Evolutionary conservation across 1,140 invertebrate genomes (phyloP).

Genomic region (Coptotermes formosanus): DNA sequence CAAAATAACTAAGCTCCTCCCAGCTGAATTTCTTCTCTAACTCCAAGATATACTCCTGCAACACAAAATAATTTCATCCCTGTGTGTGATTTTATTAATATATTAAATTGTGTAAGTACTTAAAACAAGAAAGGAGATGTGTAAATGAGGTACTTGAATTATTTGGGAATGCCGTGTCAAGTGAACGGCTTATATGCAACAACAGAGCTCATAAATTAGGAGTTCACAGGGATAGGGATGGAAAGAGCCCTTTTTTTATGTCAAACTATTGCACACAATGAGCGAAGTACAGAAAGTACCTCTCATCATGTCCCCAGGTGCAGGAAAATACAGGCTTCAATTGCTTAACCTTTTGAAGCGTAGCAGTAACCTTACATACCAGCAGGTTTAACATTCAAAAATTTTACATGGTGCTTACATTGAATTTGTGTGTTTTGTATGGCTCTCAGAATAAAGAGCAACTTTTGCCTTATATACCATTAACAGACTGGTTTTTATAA

Average conservation of each 20-base stretch:
- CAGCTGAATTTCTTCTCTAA: conserved; percentile 52
- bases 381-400: no score
- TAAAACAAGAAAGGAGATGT: not conserved
- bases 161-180: not conserved
- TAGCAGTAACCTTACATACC: no score
- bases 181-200: not conserved
- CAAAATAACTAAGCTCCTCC: conserved; percentile 69
- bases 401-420: no score
- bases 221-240: not conserved
- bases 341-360: no score
- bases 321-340: no score
- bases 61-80: conserved; percentile 35
- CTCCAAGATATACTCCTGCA: conserved; percentile 59
- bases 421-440: no score
- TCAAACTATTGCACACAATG: no score
- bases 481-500: no score
- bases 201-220: not conserved
- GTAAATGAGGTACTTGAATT: no score
- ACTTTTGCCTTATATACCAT: no score
- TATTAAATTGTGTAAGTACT: not conserved
- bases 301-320: no score
- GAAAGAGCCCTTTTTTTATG: not conserved
- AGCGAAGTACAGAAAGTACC: not conserved
- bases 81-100: conserved; percentile 21
- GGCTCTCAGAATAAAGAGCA: no score